A percentile compares a stretch with the other conserved stretches of the same genome.
Evolutionary conservation across 2,113 vertebrate genomes (phyloP).

Genomic region (Mormyrus iriodes): DNA sequence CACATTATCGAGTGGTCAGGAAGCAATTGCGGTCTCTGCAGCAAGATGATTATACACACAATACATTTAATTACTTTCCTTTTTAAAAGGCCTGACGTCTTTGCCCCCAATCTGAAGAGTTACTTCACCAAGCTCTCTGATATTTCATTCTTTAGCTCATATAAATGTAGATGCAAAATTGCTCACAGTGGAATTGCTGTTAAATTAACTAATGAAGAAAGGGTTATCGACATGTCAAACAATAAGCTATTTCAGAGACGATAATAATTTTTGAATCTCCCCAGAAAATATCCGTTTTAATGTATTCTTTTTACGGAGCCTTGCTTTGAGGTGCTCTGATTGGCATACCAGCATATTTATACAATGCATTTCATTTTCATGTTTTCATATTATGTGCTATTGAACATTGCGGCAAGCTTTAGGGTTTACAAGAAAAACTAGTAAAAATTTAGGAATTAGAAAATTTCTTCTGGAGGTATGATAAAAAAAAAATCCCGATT

Average conservation of each 20-base stretch:
- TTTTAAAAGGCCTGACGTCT: background rate
- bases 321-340: conserved; percentile 19
- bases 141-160: background rate
- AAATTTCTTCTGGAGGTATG: conserved; percentile 6
- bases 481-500: conserved; percentile 5
- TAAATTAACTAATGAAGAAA: conserved; percentile 15
- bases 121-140: background rate
- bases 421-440: conserved; percentile 21
- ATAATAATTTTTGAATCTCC: background rate
- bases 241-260: background rate
- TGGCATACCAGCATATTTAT: conserved; percentile 29
- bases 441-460: conserved; percentile 23
- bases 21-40: background rate
- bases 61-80: conserved; percentile 4
- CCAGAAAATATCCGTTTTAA: conserved; percentile 33
- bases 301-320: conserved; percentile 18
- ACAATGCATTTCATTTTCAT: conserved; percentile 25
- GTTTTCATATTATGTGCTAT: conserved; percentile 3
- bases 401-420: conserved; percentile 4
- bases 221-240: conserved; percentile 18
- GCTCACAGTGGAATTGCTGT: background rate
- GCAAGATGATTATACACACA: conserved; percentile 1
- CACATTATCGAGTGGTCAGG: background rate
- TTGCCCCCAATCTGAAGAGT: background rate
- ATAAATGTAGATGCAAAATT: background rate